Evolutionary conservation across 2,113 vertebrate species (phyloP), one percentile per base, ranked within the genome.

Genomic region (Falcunculus frontatus): DNA sequence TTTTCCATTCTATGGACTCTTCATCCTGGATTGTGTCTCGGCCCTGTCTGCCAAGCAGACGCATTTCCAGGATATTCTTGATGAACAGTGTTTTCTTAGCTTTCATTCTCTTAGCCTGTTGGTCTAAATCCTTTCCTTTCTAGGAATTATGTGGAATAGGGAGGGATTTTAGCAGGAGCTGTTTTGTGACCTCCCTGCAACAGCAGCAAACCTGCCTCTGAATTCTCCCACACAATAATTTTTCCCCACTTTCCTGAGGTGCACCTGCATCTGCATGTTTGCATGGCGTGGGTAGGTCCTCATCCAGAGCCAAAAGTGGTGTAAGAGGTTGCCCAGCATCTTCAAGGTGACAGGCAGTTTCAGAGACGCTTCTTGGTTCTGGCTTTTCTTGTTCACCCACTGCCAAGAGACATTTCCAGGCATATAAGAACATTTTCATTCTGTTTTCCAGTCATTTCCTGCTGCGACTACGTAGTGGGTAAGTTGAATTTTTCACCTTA

Each of bases 381-480:
- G 68, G 12, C n/a, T 90, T 65, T 47, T 63, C 42, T 41, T 72
- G 30, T 52, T 89, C 32, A 50, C 39, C 29, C 7, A 1, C 41
- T 57, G 37, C 35, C 65, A 63, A 67, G 64, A 91, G 22, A 25
- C 6, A 1, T 87, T 95, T 93, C 70, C 87, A 62, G 22, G 21
- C 0, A 0, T 80, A 59, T 91, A 95, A 96, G 13, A 92, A 50
- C 11, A 62, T 90, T 84, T 96, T 98, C 90, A 89, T 97, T 98
- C 90, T 97, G 46, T 95, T 98, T 98, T 95, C 96, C 96, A 99
- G 98, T 97, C 68, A 97, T 98, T 98, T 98, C 98, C 80, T 98
- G 96, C 96, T 98, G 94, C 97, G 98, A 98, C 97, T 98, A 96
- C 97, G 65, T 98, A 92, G 98, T 95, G 92, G 98, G 98, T 98